Percentiles rank a stretch among this genome's conserved stretches.
phyloP scores from a whole-genome alignment of 2,113 vertebrate species.

The Diadophis punctatus region DNA sequence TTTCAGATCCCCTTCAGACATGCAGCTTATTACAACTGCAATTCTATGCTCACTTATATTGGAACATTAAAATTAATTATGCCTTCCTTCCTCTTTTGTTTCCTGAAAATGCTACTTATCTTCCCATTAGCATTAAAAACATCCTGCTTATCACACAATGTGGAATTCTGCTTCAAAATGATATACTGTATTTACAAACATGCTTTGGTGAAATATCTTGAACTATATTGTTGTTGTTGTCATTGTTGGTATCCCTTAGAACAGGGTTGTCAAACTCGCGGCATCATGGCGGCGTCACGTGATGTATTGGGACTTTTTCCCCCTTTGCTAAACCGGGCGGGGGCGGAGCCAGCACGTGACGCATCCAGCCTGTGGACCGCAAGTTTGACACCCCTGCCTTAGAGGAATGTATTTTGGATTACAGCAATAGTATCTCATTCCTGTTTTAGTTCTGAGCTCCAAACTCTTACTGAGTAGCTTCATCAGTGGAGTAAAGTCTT shows the following conservation, averaged over 20 bases:
- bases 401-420: background rate
- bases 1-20: background rate
- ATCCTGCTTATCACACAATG: background rate
- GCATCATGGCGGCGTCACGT: no score
- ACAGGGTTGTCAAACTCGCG: no score
- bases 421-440: background rate
- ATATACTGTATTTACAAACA: background rate
- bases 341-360: no score
- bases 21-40: background rate
- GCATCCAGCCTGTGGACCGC: no score
- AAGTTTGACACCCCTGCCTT: background rate
- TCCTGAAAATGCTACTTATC: background rate
- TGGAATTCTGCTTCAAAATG: background rate
- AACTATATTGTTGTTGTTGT: background rate
- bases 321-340: no score
- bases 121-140: background rate
- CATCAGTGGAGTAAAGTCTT: background rate
- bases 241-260: background rate
- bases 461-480: background rate
- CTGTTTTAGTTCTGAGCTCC: background rate
- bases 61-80: background rate
- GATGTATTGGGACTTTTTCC: no score
- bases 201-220: background rate
- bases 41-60: background rate
- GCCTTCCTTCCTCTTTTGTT: background rate